phyloP scores from a whole-genome alignment of 2,888 invertebrate species.

The Platycheirus albimanus region DNA sequence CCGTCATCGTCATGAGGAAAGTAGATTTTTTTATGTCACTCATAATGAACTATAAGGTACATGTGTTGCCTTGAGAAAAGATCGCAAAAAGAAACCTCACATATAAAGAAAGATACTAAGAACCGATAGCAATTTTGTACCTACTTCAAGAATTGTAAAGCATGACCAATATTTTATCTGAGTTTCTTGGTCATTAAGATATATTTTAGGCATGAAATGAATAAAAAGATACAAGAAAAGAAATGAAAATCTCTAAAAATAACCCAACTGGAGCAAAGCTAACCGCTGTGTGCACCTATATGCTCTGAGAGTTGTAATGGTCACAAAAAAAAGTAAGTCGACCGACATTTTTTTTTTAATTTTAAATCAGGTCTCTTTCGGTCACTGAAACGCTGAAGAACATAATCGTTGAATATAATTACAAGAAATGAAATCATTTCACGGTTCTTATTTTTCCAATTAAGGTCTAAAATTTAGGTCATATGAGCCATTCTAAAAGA shows the following conservation, averaged over 20 bases:
- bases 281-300: slow-evolving; percentile 15
- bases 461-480: slow-evolving; percentile 14
- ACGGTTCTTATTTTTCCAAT: slow-evolving; percentile 11
- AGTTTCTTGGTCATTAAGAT: slow-evolving; percentile 35
- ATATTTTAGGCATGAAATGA: slow-evolving; percentile 17
- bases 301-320: slow-evolving; percentile 6
- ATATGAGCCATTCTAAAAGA: background rate
- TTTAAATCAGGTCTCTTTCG: background rate
- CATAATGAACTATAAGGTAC: background rate
- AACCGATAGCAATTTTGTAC: background rate
- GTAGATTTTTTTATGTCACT: slow-evolving; percentile 44
- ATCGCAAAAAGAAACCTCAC: slow-evolving; percentile 29
- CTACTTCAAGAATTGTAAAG: slow-evolving; percentile 15
- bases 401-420: slow-evolving; percentile 9
- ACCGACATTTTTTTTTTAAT: slow-evolving; percentile 9
- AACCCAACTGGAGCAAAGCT: slow-evolving; percentile 7
- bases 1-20: slow-evolving; percentile 13
- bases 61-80: slow-evolving; percentile 12
- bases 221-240: slow-evolving; percentile 9
- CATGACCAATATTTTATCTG: slow-evolving; percentile 37
- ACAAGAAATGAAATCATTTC: slow-evolving; percentile 37
- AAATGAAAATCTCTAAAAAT: slow-evolving; percentile 8
- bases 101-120: background rate
- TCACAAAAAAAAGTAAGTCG: slow-evolving; percentile 24
- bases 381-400: background rate